phyloP scores from a whole-genome alignment of 2,797 vertebrate species.

The Leptoclinus maculatus region DNA sequence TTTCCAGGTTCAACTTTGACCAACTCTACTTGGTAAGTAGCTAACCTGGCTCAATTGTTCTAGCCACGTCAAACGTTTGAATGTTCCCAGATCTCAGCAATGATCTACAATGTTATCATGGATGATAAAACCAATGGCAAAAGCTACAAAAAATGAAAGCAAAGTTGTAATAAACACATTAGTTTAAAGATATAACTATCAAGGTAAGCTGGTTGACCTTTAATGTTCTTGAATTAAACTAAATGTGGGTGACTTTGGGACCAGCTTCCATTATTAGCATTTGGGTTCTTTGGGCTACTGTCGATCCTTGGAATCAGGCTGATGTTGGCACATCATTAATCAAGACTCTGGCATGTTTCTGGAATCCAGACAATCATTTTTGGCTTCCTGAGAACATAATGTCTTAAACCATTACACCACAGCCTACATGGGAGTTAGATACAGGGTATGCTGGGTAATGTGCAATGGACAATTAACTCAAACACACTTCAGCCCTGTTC shows the following conservation, averaged over 20 bases:
- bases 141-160: background rate
- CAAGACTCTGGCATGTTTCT: background rate
- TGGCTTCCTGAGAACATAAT: background rate
- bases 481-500: conserved; percentile 11
- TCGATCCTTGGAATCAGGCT: background rate
- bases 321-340: background rate
- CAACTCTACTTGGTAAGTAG: background rate
- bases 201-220: background rate
- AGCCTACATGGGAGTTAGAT: background rate
- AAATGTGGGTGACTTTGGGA: background rate
- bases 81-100: background rate
- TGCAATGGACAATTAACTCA: background rate
- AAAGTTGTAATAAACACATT: background rate
- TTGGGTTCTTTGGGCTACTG: background rate
- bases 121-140: background rate
- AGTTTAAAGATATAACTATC: no score
- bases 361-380: background rate
- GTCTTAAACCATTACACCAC: background rate
- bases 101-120: background rate
- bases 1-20: background rate
- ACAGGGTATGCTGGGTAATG: background rate
- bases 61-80: background rate
- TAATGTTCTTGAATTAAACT: background rate
- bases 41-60: background rate
- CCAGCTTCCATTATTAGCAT: background rate